These are phyloP conservation scores for Ginglymostoma cirratum DNA, from an alignment of 2,113 vertebrate genomes.

Conservation along the genomic window DNA sequence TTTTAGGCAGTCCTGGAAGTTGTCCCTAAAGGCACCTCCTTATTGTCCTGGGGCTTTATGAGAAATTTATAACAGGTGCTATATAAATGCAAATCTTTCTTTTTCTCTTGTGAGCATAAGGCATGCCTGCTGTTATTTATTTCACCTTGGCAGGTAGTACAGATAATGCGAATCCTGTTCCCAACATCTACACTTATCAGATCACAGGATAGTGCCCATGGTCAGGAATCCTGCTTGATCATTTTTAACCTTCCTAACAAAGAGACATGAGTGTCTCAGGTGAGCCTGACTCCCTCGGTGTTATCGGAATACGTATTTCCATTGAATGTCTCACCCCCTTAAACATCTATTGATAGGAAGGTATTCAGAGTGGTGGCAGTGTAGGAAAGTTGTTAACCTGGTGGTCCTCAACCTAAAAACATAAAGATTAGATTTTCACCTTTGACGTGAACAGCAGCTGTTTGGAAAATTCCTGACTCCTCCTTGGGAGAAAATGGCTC, in stretches of 20 bases:
- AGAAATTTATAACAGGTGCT: not conserved
- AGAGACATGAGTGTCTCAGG: too few species aligned
- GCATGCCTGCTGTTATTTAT: not conserved
- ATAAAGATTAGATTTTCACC: too few species aligned
- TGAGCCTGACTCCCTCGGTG: too few species aligned
- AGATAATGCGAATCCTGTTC: not conserved
- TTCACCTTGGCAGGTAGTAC: not conserved
- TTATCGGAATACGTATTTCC: not conserved
- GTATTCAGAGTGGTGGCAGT: not conserved
- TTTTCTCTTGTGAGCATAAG: not conserved
- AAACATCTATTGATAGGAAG: not conserved
- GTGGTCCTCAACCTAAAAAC: too few species aligned
- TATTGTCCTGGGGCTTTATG: not conserved
- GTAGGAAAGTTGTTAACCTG: not conserved
- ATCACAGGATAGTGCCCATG: not conserved
- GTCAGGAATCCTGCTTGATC: not conserved
- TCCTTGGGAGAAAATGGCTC: too few species aligned
- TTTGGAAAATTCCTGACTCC: too few species aligned
- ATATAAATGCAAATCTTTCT: not conserved
- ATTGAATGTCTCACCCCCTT: not conserved
- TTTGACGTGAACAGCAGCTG: too few species aligned
- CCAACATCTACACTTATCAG: not conserved
- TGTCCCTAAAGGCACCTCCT: not conserved
- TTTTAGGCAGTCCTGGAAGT: not conserved
- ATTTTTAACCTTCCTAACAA: too few species aligned